phyloP scores from a whole-genome alignment of 2,888 invertebrate genomes.

The Epirrita christyi region DNA sequence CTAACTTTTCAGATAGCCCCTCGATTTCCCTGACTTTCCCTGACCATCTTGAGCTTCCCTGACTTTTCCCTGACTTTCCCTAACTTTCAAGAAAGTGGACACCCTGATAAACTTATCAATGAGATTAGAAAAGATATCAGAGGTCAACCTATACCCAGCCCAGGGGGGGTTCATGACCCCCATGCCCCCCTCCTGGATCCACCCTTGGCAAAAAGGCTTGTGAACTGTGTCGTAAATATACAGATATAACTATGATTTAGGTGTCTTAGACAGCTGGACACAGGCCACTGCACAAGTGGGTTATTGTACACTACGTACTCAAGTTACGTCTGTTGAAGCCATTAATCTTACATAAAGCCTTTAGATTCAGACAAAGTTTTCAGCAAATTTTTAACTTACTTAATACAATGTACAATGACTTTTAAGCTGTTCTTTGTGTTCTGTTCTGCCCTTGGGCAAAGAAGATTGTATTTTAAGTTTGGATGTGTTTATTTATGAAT shows the following conservation, averaged over 20 bases:
- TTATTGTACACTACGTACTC: slow-evolving; percentile 18
- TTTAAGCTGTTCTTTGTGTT: slow-evolving; percentile 17
- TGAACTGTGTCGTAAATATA: not conserved
- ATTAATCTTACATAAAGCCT: slow-evolving; percentile 6
- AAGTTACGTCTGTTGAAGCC: slow-evolving; percentile 11
- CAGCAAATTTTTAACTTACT: slow-evolving; percentile 9
- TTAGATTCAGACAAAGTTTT: slow-evolving; percentile 4
- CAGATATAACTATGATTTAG: not conserved
- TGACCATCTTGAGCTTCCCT: too few species aligned
- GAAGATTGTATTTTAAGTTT: slow-evolving; percentile 19
- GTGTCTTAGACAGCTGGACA: slow-evolving; percentile 7
- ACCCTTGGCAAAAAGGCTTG: slow-evolving; percentile 6
- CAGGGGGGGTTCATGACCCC: too few species aligned
- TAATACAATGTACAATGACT: slow-evolving; percentile 12
- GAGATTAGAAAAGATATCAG: too few species aligned
- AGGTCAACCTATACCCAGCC: too few species aligned
- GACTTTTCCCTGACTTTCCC: too few species aligned
- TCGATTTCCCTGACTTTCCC: too few species aligned
- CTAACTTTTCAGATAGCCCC: too few species aligned
- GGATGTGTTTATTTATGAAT: slow-evolving; percentile 4
- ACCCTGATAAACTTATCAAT: too few species aligned
- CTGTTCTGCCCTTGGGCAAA: slow-evolving; percentile 10
- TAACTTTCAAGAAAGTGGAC: too few species aligned
- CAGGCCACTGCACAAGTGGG: slow-evolving; percentile 24
- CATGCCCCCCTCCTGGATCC: too few species aligned